Percentiles rank a stretch among this genome's conserved stretches.
phyloP scores from a whole-genome alignment of 2,113 vertebrate species.

The Hemibates koningsi region DNA sequence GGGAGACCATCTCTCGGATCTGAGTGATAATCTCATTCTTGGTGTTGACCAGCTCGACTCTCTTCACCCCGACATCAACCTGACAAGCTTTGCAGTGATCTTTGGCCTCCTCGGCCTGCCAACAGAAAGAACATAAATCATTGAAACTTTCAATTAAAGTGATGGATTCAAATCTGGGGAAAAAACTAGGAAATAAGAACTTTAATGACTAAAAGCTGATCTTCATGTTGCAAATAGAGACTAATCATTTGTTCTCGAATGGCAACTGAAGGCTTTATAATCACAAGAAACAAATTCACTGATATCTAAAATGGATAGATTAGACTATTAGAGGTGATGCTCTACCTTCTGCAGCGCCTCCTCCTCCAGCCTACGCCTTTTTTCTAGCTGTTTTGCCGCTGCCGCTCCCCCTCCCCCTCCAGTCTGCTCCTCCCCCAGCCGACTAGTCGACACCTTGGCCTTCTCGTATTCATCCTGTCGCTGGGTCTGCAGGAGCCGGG shows the following conservation, averaged over 20 bases:
- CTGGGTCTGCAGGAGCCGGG: conserved; percentile 81
- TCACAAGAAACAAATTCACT: neutral
- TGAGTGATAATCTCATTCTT: conserved; percentile 88
- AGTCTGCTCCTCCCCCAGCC: conserved; percentile 86
- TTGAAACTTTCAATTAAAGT: neutral
- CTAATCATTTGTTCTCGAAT: neutral
- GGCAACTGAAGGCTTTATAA: neutral
- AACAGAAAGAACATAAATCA: neutral
- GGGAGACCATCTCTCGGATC: conserved; percentile 88
- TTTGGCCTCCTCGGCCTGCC: conserved; percentile 87
- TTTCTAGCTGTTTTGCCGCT: conserved; percentile 83
- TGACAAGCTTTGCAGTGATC: conserved; percentile 87
- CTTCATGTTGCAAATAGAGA: neutral
- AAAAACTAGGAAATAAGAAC: neutral
- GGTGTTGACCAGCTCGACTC: conserved; percentile 79
- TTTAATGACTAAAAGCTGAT: neutral
- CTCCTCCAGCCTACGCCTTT: conserved; percentile 86
- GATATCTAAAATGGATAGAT: neutral
- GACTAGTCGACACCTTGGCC: conserved; percentile 82
- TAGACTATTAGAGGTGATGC: neutral
- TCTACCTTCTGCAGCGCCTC: conserved; percentile 92
- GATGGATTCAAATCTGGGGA: neutral
- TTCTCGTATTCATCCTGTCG: conserved; percentile 95
- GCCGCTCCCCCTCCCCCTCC: conserved; percentile 65
- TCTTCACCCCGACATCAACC: conserved; percentile 82